Conservation (phyloP, 2,888 invertebrate genomes). For the Erebia palarica region DNA sequence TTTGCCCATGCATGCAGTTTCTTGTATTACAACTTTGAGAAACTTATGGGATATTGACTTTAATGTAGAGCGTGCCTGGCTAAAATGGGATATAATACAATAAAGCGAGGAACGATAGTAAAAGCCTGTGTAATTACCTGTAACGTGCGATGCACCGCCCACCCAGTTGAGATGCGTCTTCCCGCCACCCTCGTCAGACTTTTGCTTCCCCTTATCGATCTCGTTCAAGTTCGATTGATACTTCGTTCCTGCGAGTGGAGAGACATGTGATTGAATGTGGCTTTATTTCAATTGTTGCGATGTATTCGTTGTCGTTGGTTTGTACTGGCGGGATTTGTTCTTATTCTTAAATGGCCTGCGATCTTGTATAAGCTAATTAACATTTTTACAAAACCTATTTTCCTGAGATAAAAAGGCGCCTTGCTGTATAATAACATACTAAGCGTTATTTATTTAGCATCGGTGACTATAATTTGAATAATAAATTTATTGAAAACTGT, state of each 20-base stretch:
- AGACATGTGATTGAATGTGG: constrained; percentile 43
- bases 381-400: background rate
- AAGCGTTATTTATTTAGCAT: too few species aligned
- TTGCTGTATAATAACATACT: too few species aligned
- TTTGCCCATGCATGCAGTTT: too few species aligned
- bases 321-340: background rate
- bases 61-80: too few species aligned
- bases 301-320: background rate
- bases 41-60: too few species aligned
- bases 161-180: constrained; percentile 82
- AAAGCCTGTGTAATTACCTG: constrained; percentile 55
- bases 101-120: constrained; percentile 20
- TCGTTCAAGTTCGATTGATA: constrained; percentile 90
- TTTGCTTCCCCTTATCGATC: constrained; percentile 90
- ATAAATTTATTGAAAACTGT: too few species aligned
- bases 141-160: constrained; percentile 74
- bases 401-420: too few species aligned
- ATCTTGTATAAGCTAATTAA: background rate
- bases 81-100: background rate
- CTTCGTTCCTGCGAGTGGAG: constrained; percentile 84
- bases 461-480: too few species aligned
- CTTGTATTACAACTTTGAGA: too few species aligned
- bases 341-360: background rate
- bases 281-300: constrained; percentile 23
- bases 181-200: constrained; percentile 84